phyloP scores from a whole-genome alignment of 2,113 vertebrate genomes.

The Etheostoma spectabile region DNA sequence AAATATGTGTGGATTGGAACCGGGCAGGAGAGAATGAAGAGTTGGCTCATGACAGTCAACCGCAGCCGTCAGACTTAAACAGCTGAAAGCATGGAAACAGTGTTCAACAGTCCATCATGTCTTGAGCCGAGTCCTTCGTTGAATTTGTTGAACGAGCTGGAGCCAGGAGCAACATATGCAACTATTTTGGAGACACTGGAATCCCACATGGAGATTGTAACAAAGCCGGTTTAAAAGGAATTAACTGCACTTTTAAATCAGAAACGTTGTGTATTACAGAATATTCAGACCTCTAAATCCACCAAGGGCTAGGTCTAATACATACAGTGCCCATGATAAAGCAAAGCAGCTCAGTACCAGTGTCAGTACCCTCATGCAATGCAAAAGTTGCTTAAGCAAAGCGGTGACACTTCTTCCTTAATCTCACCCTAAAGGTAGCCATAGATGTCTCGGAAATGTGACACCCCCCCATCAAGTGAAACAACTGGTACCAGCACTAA shows the following conservation, averaged over 20 bases:
- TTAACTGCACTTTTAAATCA: conserved; percentile 1
- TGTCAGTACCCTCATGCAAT: conserved; percentile 25
- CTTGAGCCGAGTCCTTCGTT: conserved; percentile 9
- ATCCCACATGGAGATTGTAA: conserved; percentile 10
- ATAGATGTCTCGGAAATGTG: conserved; percentile 75
- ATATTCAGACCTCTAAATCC: background rate
- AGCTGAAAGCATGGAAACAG: conserved; percentile 56
- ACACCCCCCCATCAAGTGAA: conserved; percentile 79
- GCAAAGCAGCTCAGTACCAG: conserved; percentile 13
- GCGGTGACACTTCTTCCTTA: conserved; percentile 57
- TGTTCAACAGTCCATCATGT: conserved; percentile 35
- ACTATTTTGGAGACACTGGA: conserved; percentile 23
- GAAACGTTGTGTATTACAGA: background rate
- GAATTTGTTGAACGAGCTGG: conserved; percentile 28
- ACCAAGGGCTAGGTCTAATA: background rate
- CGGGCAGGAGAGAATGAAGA: conserved; percentile 25
- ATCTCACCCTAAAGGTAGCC: conserved; percentile 78
- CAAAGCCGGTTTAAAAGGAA: background rate
- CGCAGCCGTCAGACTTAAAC: conserved; percentile 45
- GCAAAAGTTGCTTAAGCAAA: conserved; percentile 36
- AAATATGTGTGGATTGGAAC: conserved; percentile 25
- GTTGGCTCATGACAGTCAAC: conserved; percentile 43
- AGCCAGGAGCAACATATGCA: conserved; percentile 45
- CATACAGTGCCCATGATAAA: background rate
- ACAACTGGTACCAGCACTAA: conserved; percentile 89